Evolutionary conservation across 1,140 invertebrate genomes (phyloP).

Genomic region (Linepithema humile): DNA sequence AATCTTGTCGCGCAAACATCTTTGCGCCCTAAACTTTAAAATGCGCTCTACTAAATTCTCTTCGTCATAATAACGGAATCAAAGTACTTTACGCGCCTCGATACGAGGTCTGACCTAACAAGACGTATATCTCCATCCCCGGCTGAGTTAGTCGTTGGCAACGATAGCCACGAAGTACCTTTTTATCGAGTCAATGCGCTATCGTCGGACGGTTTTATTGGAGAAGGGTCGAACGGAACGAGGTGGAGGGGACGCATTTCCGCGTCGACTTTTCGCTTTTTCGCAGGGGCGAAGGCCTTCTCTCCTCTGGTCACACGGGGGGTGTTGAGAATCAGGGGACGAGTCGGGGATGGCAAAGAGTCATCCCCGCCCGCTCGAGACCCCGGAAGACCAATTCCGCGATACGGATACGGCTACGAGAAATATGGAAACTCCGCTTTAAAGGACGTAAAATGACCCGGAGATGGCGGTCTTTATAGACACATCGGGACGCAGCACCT

Average conservation of each 20-base stretch:
- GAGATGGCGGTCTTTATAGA: slow-evolving; percentile 75
- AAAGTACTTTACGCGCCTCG: slow-evolving; percentile 14
- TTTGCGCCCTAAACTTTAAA: slow-evolving; percentile 20
- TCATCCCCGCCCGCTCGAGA: slow-evolving; percentile 37
- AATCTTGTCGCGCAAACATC: neutral
- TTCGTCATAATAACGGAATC: slow-evolving; percentile 43
- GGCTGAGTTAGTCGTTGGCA: slow-evolving; percentile 57
- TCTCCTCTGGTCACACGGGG: neutral
- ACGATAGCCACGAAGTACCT: slow-evolving; percentile 74
- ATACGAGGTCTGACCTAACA: slow-evolving; percentile 53
- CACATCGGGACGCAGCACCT: slow-evolving; percentile 68
- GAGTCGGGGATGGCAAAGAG: slow-evolving; percentile 18
- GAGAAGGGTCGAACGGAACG: slow-evolving; percentile 51
- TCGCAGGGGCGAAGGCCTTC: slow-evolving; percentile 48
- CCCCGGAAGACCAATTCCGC: slow-evolving; percentile 76
- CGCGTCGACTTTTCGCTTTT: slow-evolving; percentile 63
- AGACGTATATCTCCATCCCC: slow-evolving; percentile 63
- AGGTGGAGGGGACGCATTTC: slow-evolving; percentile 39
- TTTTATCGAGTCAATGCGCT: slow-evolving; percentile 76
- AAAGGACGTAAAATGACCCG: slow-evolving; percentile 77
- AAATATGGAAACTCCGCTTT: slow-evolving; percentile 75
- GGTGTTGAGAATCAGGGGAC: neutral
- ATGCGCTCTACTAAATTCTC: slow-evolving; percentile 34
- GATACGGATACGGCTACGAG: slow-evolving; percentile 73
- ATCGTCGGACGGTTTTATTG: slow-evolving; percentile 72